phyloP scores from a whole-genome alignment of 2,797 vertebrate genomes.

The Anas bernieri region DNA sequence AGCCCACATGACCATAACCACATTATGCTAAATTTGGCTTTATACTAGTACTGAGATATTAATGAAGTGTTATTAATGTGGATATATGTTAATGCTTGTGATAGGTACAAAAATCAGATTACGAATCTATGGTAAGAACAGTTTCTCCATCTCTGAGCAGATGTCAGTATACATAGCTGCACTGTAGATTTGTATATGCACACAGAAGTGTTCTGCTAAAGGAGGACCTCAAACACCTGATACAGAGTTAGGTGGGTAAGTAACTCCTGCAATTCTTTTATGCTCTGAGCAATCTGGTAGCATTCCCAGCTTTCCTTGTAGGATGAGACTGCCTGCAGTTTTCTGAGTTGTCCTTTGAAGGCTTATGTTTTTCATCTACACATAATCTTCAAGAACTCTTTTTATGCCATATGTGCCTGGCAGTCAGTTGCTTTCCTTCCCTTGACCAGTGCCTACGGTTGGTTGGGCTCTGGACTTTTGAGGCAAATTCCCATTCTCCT shows the following conservation, averaged over 20 bases:
- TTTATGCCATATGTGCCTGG: not conserved
- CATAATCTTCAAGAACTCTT: not conserved
- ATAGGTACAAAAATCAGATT: not conserved
- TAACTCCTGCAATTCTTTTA: not conserved
- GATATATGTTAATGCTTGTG: not conserved
- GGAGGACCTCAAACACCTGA: not conserved
- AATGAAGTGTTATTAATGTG: not conserved
- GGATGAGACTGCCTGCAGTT: not conserved
- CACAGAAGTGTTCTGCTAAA: not conserved
- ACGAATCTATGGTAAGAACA: not conserved
- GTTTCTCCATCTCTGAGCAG: not conserved
- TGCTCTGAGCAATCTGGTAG: not conserved
- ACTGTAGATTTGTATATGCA: not conserved
- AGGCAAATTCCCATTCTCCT: not conserved
- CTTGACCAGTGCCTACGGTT: not conserved
- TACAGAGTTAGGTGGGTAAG: not conserved
- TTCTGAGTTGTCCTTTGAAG: not conserved
- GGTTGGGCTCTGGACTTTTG: not conserved
- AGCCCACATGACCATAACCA: not conserved
- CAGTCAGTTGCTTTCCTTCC: not conserved
- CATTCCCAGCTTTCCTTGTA: not conserved
- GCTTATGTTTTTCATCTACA: no score
- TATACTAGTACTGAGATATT: not conserved
- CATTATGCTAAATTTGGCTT: not conserved
- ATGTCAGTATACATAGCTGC: not conserved